Base-by-base conservation (phyloP, 2,797 vertebrate species). In the Malurus splendens region DNA sequence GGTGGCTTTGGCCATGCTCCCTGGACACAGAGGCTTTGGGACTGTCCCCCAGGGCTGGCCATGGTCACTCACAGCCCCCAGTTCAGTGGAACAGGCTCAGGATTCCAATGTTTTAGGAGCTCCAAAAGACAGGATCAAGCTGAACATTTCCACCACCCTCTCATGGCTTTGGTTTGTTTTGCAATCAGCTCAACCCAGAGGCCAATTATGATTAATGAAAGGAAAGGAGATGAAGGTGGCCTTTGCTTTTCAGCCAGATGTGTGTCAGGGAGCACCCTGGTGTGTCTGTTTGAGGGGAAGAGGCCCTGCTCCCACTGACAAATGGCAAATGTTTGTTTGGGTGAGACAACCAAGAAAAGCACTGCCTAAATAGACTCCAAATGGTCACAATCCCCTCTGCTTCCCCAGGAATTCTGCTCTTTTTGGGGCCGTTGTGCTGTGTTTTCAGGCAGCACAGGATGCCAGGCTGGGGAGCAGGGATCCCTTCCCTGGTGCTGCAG, bases 201-300 rank as follows among this genome's bases (percentile, higher is more conserved):
- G 61, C 57, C 82, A 94, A 83, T 79, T 79, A 44, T 86, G 86
- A 90, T 92, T 94, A 96, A 90, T 94, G 85, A 92, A 87, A 90
- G 76, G 56, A 78, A 93, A 80, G 77, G 8, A 73, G 62, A 42
- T 75, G 71, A 71, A 78, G 42, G 62, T 93, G 88, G 91, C 77
- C 91, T 95, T 94, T 93, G 71, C 88, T 96, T 94, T 94, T 80
- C 89, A 91, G 92, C 68, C 92, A 88, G 32, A 82, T 64, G 87
- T 89, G 84, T 93, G 95, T 86, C 79, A 87, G 78, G 90, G 73
- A 87, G 67, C 90, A 67, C 67, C 62, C 54, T 30, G 71, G 70
- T 76, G 59, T 48, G 78, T 81, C 84, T 89, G 91, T 78, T 33
- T 64, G 86, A 47, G 32, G 70, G 82, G 92, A 64, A 56, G 60